phyloP scores from a whole-genome alignment of 2,888 invertebrate genomes.

The Tachina lurida region DNA sequence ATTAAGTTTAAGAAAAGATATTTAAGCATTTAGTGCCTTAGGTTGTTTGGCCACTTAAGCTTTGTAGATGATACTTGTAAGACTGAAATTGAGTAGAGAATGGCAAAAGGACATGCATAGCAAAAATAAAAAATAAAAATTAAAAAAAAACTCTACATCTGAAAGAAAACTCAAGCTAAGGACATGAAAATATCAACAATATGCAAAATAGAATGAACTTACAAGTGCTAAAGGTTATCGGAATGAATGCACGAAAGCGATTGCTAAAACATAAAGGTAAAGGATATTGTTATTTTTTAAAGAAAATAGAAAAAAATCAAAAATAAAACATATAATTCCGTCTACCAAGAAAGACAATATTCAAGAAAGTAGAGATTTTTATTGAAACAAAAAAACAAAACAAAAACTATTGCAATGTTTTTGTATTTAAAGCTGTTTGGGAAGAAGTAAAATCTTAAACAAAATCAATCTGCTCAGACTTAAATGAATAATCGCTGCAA shows the following conservation, averaged over 20 bases:
- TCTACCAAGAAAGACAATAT: not conserved
- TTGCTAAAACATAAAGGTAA: not conserved
- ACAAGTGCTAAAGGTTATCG: conserved; percentile 23
- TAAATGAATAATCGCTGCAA: too few relatives aligned
- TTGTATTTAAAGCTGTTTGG: not conserved
- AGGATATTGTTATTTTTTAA: conserved; percentile 1
- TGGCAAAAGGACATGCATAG: not conserved
- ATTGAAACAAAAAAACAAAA: not conserved
- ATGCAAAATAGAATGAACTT: conserved; percentile 25
- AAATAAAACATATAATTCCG: not conserved
- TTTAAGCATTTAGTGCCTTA: conserved; percentile 38
- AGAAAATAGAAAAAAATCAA: not conserved
- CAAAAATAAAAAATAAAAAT: not conserved
- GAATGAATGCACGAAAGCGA: not conserved
- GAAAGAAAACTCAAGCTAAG: not conserved
- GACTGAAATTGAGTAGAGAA: conserved; percentile 37
- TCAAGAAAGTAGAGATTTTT: not conserved
- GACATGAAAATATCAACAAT: conserved; percentile 13
- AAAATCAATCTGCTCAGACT: too few relatives aligned
- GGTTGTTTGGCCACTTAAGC: conserved; percentile 57
- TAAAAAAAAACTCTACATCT: not conserved
- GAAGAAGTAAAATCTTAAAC: not conserved
- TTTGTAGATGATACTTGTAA: conserved; percentile 47
- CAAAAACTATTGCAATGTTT: not conserved
- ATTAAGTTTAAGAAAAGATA: conserved; percentile 21